These are phyloP conservation scores for Papilio glaucus DNA, from an alignment of 1,140 invertebrate genomes.

Conservation along the genomic window DNA sequence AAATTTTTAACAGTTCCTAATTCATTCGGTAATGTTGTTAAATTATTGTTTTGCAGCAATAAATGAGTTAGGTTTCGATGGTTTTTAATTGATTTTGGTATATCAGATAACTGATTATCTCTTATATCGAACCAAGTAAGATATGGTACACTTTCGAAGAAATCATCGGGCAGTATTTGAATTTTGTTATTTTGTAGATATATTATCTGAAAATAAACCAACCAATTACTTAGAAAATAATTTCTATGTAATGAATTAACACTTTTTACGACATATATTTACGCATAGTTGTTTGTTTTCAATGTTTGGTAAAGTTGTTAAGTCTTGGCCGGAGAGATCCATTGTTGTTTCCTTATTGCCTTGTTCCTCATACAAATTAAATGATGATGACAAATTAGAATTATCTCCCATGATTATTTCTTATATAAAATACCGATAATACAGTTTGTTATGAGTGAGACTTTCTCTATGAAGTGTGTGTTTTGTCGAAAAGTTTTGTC, in stretches of 20 bases:
- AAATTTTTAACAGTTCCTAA: constrained; percentile 81
- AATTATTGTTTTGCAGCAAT: constrained; percentile 84
- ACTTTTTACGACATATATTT: constrained; percentile 42
- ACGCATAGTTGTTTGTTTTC: constrained; percentile 55
- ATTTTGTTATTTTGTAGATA: constrained; percentile 85
- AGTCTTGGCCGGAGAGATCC: constrained; percentile 51
- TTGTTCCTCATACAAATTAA: constrained; percentile 62
- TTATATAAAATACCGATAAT: background rate
- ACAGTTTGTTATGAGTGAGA: no score
- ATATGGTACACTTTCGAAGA: constrained; percentile 79
- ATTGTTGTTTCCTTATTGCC: constrained; percentile 52
- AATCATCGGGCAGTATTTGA: constrained; percentile 74
- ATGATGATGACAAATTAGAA: constrained; percentile 35
- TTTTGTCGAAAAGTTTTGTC: constrained; percentile 25
- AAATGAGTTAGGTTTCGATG: constrained; percentile 83
- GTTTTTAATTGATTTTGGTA: constrained; percentile 82
- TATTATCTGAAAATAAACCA: constrained; percentile 76
- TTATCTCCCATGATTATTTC: constrained; percentile 35
- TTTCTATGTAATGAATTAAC: background rate
- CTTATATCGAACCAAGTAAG: constrained; percentile 85
- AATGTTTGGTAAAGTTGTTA: constrained; percentile 54
- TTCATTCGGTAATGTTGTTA: constrained; percentile 83
- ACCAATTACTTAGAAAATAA: background rate
- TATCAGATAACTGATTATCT: constrained; percentile 80
- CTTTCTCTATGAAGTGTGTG: background rate